phyloP scores from a whole-genome alignment of 2,113 vertebrate species.

The Sinosuthora webbiana region DNA sequence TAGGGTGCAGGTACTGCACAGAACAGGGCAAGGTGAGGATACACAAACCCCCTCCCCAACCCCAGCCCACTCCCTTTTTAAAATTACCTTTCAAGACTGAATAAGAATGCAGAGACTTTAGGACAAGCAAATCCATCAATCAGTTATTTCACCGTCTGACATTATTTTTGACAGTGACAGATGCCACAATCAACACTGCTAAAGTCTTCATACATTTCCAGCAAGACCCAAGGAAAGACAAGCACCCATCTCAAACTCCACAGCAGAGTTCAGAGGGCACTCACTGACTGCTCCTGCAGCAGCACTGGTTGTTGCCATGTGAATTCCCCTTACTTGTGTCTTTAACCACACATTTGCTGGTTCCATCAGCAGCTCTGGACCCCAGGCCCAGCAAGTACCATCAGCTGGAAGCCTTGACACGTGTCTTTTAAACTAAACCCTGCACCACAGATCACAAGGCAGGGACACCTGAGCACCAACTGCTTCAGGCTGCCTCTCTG shows the following conservation, averaged over 20 bases:
- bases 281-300: rapidly evolving
- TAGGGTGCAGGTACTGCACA: not conserved
- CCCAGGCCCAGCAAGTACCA: not conserved
- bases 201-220: rapidly evolving
- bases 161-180: not conserved
- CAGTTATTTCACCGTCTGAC: not conserved
- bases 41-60: not conserved
- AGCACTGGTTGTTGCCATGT: not conserved
- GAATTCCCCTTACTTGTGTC: not conserved
- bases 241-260: not conserved
- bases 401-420: not conserved
- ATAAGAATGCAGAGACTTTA: not conserved
- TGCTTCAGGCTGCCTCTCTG: not conserved
- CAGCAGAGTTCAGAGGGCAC: not conserved
- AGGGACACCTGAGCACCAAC: not conserved
- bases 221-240: not conserved
- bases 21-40: not conserved
- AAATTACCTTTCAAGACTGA: not conserved
- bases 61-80: not conserved
- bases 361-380: not conserved
- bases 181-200: not conserved
- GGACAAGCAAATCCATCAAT: not conserved
- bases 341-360: not conserved
- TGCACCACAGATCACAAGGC: not conserved
- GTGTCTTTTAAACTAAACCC: not conserved